Conservation (phyloP, 1,140 invertebrate species). For the Papilio xuthus region DNA sequence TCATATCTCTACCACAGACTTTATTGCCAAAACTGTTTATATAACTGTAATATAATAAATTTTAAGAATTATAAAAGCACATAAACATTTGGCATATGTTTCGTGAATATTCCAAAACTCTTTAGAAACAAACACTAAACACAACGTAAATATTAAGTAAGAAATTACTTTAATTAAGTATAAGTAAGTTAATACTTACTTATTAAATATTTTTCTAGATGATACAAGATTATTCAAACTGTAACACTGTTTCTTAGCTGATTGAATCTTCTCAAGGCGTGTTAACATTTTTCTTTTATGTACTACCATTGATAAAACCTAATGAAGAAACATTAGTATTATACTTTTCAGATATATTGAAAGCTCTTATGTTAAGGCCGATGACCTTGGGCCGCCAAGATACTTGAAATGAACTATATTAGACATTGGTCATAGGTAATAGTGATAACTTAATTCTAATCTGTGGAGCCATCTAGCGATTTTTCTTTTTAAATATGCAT, state of each 20-base stretch:
- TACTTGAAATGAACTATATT: too few species aligned
- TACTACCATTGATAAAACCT: slow-evolving; percentile 81
- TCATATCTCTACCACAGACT: slow-evolving; percentile 82
- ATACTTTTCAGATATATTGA: too few species aligned
- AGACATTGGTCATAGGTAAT: too few species aligned
- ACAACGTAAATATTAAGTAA: background rate
- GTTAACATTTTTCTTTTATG: slow-evolving; percentile 82
- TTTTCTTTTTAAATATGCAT: too few species aligned
- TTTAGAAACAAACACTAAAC: background rate
- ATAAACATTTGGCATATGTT: too few species aligned
- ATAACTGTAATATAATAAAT: slow-evolving; percentile 65
- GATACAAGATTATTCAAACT: slow-evolving; percentile 82
- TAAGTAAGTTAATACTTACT: slow-evolving; percentile 62
- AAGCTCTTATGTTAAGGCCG: too few species aligned
- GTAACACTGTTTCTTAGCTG: slow-evolving; percentile 80
- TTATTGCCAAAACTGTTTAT: slow-evolving; percentile 81
- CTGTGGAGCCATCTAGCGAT: too few species aligned
- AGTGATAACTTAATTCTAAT: too few species aligned
- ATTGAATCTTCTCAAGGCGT: slow-evolving; percentile 80
- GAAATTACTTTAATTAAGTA: background rate
- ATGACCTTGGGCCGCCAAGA: too few species aligned
- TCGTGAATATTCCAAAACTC: too few species aligned
- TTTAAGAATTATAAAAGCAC: background rate
- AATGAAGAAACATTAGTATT: slow-evolving; percentile 32
- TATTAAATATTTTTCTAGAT: slow-evolving; percentile 81